phyloP scores from a whole-genome alignment of 2,113 vertebrate genomes.

The Indicator indicator region DNA sequence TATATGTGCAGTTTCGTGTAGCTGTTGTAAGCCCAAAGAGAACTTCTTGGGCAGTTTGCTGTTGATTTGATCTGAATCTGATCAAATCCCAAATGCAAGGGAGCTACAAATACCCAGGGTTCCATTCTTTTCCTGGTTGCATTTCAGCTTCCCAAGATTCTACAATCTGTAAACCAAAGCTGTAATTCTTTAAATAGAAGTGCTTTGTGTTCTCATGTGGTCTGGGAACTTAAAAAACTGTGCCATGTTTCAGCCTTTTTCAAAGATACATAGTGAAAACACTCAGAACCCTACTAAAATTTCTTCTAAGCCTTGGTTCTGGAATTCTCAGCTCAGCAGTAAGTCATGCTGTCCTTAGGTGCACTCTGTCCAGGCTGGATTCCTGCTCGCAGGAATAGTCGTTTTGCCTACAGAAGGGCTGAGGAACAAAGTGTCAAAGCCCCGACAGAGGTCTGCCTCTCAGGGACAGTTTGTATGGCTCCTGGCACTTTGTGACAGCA shows the following conservation, averaged over 20 bases:
- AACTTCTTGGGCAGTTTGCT: neutral
- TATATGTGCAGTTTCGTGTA: neutral
- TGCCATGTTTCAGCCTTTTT: neutral
- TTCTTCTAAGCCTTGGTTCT: neutral
- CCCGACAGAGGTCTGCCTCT: neutral
- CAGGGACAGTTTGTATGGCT: neutral
- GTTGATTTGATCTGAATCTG: neutral
- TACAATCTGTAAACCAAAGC: neutral
- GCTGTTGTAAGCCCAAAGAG: neutral
- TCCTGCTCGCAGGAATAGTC: neutral
- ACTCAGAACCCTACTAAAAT: neutral
- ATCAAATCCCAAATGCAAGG: neutral
- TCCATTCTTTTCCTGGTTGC: neutral
- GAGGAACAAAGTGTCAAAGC: neutral
- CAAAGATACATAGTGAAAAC: neutral
- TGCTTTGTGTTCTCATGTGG: neutral
- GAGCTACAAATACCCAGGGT: neutral
- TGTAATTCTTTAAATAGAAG: neutral
- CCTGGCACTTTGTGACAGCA: neutral
- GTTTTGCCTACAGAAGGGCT: neutral
- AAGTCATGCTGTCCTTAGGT: neutral
- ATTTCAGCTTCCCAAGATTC: neutral
- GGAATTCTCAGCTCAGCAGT: neutral
- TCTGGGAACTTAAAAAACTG: neutral
- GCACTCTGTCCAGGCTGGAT: neutral